Evolutionary conservation across 2,113 vertebrate species (phyloP), one percentile per base, ranked within the genome.

Genomic region (Proteles cristata): DNA sequence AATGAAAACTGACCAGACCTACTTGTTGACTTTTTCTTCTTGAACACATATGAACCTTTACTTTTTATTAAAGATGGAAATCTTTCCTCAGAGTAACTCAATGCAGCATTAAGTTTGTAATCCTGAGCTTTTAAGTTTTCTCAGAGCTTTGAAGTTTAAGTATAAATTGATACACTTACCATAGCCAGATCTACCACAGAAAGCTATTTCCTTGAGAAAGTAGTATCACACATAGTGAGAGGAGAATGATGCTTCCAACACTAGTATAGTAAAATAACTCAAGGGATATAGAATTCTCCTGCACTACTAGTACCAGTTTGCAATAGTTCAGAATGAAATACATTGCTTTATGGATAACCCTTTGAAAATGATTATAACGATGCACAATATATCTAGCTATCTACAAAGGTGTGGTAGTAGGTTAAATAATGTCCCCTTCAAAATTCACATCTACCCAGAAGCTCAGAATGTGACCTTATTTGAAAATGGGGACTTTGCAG

Each of bases 11-110:
- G 39, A 61, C 48, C 50, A 43, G 63, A 43, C 50, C 10, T 94
- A 15, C 83, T 55, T 82, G 7, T 82, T 86, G 43, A 39, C 26
- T 68, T 77, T 93, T 74, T 63, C 53, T 73, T 55, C 11, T 92
- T 93, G 84, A 74, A 86, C 23, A 50, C 65, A 69, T 10, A 39
- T 7, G 55, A 74, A 11, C 16, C 58, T 92, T 88, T 94, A 35
- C 68, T 93, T 89, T 82, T 90, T 77, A 93, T 96, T 96, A 96
- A 96, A 93, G 79, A 96, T 93, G 83, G 43, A 86, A 95, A 96
- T 96, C 87, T 97, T 45, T 85, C 17, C 35, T 88, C 63, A 53
- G 33, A 91, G 71, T 91, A 86, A 77, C 88, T 94, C 66, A 92
- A 93, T 96, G n/a, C 7, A 92, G 17, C 6, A 83, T 79, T 89